phyloP scores from a whole-genome alignment of 2,888 invertebrate species.

The Nineta flava region DNA sequence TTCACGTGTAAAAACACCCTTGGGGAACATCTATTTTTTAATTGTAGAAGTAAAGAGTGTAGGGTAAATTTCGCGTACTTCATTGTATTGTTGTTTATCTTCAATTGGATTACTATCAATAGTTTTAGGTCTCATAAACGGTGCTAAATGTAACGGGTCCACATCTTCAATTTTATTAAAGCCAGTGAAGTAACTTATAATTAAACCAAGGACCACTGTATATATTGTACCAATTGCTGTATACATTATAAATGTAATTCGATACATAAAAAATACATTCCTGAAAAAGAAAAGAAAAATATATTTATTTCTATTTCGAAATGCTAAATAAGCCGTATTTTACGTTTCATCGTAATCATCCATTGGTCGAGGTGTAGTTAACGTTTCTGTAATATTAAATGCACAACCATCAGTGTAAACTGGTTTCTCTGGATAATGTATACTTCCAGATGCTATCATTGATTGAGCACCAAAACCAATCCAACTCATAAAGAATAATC shows the following conservation, averaged over 20 bases:
- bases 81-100: too few relatives aligned
- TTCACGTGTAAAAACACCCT: too few relatives aligned
- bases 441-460: constrained; percentile 32
- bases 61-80: too few relatives aligned
- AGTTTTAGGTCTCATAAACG: constrained; percentile 29
- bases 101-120: constrained; percentile 14
- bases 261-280: constrained; percentile 35
- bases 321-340: too few relatives aligned
- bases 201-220: constrained; percentile 30
- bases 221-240: constrained; percentile 37
- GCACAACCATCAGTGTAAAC: constrained; percentile 32
- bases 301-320: not conserved
- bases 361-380: too few relatives aligned
- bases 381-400: not conserved
- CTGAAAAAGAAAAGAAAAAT: constrained; percentile 19
- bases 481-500: constrained; percentile 36
- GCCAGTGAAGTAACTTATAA: constrained; percentile 33
- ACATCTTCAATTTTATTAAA: constrained; percentile 28
- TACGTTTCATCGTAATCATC: too few relatives aligned
- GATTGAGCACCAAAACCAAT: constrained; percentile 35
- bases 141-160: constrained; percentile 38
- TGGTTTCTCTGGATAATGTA: constrained; percentile 31
- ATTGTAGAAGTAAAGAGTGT: too few relatives aligned
- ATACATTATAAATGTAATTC: constrained; percentile 49
- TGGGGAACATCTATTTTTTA: too few relatives aligned